A percentile compares a stretch with the other conserved stretches of the same genome.
Evolutionary conservation across 2,113 vertebrate genomes (phyloP).

Genomic region (Hirundichthys speculiger): DNA sequence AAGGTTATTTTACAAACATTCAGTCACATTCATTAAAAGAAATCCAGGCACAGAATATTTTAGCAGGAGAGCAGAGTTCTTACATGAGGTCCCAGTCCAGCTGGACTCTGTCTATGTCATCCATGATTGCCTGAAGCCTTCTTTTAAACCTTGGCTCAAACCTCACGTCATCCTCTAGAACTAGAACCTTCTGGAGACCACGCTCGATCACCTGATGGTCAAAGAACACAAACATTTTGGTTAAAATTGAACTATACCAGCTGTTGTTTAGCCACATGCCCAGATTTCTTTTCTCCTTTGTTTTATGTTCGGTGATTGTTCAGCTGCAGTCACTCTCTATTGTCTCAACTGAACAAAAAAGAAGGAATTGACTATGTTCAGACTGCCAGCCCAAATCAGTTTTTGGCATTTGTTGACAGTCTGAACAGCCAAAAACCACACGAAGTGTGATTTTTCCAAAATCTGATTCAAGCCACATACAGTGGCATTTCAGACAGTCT

Average conservation of each 20-base stretch:
- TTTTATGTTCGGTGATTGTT: no score
- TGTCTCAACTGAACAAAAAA: no score
- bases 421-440: no score
- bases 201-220: conserved; percentile 84
- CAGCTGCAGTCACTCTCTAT: no score
- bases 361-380: no score
- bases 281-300: neutral
- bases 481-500: no score
- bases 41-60: neutral
- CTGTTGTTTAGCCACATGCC: neutral
- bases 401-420: no score
- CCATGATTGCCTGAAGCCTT: conserved; percentile 89
- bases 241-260: neutral
- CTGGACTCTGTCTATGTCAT: conserved; percentile 82
- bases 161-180: conserved; percentile 95
- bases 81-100: conserved; percentile 98
- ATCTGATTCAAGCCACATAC: no score
- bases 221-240: conserved; percentile 14
- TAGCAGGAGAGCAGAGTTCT: conserved; percentile 59
- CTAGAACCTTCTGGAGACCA: conserved; percentile 85
- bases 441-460: no score
- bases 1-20: neutral
- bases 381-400: no score
- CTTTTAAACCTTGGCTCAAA: conserved; percentile 94
- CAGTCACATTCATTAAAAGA: neutral